Conservation (phyloP, 2,113 vertebrate species). For the Abramis brama region DNA sequence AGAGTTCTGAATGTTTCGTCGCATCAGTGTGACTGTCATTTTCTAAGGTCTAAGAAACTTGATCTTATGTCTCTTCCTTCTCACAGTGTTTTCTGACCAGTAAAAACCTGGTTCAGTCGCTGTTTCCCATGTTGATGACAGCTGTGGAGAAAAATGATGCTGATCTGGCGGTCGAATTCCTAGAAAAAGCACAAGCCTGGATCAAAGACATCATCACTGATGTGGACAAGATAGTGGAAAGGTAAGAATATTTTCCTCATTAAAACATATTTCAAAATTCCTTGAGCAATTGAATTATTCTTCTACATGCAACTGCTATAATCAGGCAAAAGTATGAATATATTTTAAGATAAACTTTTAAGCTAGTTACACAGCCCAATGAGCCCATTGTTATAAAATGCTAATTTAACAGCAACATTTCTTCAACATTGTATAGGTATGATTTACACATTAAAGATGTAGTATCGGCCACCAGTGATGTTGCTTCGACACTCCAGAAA, state of each 20-base stretch:
- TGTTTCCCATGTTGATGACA: slow-evolving; percentile 23
- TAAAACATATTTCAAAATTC: not conserved
- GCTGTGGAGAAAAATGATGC: slow-evolving; percentile 22
- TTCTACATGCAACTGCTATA: not conserved
- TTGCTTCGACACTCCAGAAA: no score
- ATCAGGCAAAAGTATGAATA: not conserved
- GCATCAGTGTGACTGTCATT: no score
- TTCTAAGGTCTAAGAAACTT: not conserved
- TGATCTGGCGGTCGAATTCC: not conserved
- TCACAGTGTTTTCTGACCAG: slow-evolving; percentile 26
- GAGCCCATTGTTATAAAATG: not conserved
- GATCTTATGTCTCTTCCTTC: not conserved
- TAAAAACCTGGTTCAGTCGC: slow-evolving; percentile 25
- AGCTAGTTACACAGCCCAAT: not conserved
- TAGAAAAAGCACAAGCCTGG: slow-evolving; percentile 20
- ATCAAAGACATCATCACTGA: slow-evolving; percentile 23
- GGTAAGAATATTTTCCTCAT: not conserved
- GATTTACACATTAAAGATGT: slow-evolving; percentile 8
- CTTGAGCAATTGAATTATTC: not conserved
- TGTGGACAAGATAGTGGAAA: slow-evolving; percentile 25
- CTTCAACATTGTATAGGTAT: not conserved
- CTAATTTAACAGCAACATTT: not conserved
- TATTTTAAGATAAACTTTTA: not conserved
- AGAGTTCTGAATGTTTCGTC: no score
- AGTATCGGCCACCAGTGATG: no score